Conservation (phyloP, 2,888 invertebrate species). For the Cryptocheilus praepositus region DNA sequence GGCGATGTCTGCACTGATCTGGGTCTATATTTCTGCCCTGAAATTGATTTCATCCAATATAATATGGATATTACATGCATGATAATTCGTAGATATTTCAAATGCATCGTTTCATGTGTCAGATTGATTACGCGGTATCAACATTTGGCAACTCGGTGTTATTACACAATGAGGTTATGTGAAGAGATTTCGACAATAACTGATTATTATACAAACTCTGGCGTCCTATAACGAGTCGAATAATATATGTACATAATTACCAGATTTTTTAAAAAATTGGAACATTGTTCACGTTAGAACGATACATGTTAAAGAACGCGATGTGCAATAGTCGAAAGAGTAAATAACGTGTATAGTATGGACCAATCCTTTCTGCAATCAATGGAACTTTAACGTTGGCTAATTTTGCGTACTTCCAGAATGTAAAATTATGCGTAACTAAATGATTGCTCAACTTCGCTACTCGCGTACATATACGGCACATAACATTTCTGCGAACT, state of each 20-base stretch:
- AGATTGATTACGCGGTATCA: no score
- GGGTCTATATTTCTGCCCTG: slow-evolving; percentile 63
- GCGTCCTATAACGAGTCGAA: no score
- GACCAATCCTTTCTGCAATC: slow-evolving; percentile 13
- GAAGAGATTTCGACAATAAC: no score
- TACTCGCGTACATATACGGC: slow-evolving; percentile 27
- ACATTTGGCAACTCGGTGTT: no score
- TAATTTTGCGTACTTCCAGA: slow-evolving; percentile 16
- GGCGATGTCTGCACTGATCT: slow-evolving; percentile 58
- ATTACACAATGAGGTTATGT: no score
- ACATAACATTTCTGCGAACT: slow-evolving; percentile 46
- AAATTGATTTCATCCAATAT: slow-evolving; percentile 20
- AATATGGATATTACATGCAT: background rate
- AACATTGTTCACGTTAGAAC: slow-evolving; percentile 79
- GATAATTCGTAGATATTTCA: background rate
- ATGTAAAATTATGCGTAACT: slow-evolving; percentile 10
- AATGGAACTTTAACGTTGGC: slow-evolving; percentile 19
- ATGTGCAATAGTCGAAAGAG: slow-evolving; percentile 23
- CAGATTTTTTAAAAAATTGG: slow-evolving; percentile 87
- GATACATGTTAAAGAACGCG: slow-evolving; percentile 67
- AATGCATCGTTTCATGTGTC: no score
- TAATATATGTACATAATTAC: slow-evolving; percentile 70
- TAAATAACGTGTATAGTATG: slow-evolving; percentile 35
- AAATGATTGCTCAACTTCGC: slow-evolving; percentile 16
- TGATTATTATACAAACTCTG: no score